These are phyloP conservation scores for Clarias platycephalus DNA, from an alignment of 2,797 vertebrate genomes.

Conservation along the genomic window DNA sequence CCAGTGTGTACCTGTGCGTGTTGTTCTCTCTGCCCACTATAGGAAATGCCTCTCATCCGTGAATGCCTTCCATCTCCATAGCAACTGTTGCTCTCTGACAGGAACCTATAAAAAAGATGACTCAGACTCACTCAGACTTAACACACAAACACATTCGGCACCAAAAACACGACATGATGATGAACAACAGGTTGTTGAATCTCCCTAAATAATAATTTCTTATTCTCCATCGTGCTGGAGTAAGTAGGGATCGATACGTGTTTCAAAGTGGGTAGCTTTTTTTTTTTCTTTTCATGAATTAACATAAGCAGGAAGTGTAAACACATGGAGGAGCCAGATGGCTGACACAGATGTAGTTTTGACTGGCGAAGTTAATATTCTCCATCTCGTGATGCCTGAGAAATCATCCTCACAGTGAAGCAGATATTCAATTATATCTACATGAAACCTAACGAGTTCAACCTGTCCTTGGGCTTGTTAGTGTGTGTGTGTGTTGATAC, in stretches of 20 bases:
- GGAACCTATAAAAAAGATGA: constrained; percentile 62
- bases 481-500: not conserved
- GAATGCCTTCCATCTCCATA: constrained; percentile 75
- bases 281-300: constrained; percentile 59
- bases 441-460: not conserved
- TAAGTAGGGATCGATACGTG: constrained; percentile 21
- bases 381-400: not conserved
- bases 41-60: constrained; percentile 64
- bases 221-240: not conserved
- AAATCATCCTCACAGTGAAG: not conserved
- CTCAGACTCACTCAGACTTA: constrained; percentile 25
- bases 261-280: constrained; percentile 43
- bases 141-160: constrained; percentile 3
- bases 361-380: constrained; percentile 4
- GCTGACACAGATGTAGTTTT: constrained; percentile 66
- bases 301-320: constrained; percentile 51
- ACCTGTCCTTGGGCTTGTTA: not conserved
- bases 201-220: not conserved
- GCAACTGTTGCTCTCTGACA: constrained; percentile 73
- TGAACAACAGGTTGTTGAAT: not conserved
- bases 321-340: constrained; percentile 69
- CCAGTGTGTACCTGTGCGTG: constrained; percentile 23
- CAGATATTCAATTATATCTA: not conserved
- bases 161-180: constrained; percentile 3
- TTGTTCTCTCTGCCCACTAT: constrained; percentile 57